Evolutionary conservation across 2,888 invertebrate genomes (phyloP).

Genomic region (Sinotaia quadrata): DNA sequence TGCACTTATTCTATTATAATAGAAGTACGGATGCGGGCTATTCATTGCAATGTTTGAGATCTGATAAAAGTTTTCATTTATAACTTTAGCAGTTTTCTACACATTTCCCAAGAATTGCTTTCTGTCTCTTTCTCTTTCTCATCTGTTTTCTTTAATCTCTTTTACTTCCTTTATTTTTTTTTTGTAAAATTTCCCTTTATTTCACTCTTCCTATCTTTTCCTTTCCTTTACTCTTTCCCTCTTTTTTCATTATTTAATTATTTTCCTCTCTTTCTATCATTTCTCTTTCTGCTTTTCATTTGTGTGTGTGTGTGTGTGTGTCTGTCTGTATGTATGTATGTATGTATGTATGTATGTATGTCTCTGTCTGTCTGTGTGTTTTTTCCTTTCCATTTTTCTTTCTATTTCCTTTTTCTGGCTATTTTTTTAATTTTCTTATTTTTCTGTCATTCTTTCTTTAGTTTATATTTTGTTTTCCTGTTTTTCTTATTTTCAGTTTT

Average conservation of each 20-base stretch:
- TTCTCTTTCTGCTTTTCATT: neutral
- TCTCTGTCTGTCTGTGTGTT: neutral
- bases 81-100: neutral
- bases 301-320: neutral
- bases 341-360: conserved; percentile 1
- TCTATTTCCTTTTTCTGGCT: neutral
- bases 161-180: neutral
- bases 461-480: no score
- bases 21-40: no score
- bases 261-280: neutral
- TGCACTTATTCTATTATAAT: no score
- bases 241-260: neutral
- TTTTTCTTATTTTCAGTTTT: no score
- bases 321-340: neutral
- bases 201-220: neutral
- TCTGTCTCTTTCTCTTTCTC: neutral
- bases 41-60: no score
- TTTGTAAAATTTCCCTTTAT: neutral
- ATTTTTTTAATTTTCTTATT: no score
- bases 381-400: neutral
- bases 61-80: no score
- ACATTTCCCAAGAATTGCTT: neutral
- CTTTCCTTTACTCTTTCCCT: neutral
- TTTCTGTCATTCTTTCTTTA: no score
- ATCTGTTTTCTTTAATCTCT: neutral